phyloP scores from a whole-genome alignment of 2,113 vertebrate species.

The Dasyornis broadbenti region DNA sequence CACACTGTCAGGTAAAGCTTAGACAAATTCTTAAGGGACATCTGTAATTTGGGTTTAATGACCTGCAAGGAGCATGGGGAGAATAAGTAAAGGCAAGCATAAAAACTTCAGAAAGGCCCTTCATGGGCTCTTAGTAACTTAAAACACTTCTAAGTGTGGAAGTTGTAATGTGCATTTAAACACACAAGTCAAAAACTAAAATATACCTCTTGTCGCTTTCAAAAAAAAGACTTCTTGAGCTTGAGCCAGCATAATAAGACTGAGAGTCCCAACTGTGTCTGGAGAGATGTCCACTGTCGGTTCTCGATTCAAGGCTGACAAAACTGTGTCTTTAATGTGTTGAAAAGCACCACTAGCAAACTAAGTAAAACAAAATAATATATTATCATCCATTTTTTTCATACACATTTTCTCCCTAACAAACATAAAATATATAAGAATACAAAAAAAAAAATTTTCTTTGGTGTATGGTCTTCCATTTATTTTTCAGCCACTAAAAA shows the following conservation, averaged over 20 bases:
- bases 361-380: conserved; percentile 56
- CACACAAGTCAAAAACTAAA: background rate
- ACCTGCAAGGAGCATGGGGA: background rate
- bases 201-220: conserved; percentile 93
- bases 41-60: background rate
- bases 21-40: background rate
- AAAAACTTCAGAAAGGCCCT: background rate
- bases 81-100: background rate
- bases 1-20: background rate
- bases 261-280: conserved; percentile 91
- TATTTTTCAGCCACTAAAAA: background rate
- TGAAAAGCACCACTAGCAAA: conserved; percentile 94
- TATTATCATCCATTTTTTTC: background rate
- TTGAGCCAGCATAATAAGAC: conserved; percentile 96
- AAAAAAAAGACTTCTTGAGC: conserved; percentile 98
- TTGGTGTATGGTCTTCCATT: background rate
- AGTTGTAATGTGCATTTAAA: background rate
- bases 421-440: background rate
- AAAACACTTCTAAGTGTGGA: background rate
- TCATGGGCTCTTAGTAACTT: background rate
- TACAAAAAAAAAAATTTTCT: background rate
- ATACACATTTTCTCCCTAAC: background rate
- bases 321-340: conserved; percentile 96
- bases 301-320: conserved; percentile 91
- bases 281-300: conserved; percentile 97